Evolutionary conservation across 2,113 vertebrate species (phyloP).

Genomic region (Nothocercus julius): DNA sequence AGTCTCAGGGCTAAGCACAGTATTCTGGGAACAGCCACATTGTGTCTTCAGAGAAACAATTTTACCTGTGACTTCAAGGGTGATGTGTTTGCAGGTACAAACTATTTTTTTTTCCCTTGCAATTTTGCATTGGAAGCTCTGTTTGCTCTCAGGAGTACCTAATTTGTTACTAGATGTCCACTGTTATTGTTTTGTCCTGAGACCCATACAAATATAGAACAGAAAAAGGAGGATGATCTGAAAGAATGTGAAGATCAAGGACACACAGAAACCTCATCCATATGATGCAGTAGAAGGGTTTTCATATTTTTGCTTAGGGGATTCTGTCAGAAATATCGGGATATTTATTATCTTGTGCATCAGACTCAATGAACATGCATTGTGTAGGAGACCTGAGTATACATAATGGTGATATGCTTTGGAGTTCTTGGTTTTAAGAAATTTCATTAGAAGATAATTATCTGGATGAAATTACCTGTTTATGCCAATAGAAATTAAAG

Average conservation of each 20-base stretch:
- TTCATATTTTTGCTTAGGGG: neutral
- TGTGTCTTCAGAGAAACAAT: neutral
- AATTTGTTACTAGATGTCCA: neutral
- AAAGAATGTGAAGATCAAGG: neutral
- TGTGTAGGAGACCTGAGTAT: neutral
- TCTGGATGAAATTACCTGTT: neutral
- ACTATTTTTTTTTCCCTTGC: neutral
- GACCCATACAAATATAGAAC: neutral
- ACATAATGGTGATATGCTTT: neutral
- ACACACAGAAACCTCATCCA: neutral
- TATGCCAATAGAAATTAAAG: neutral
- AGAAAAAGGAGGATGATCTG: neutral
- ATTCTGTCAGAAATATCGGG: neutral
- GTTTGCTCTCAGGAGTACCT: neutral
- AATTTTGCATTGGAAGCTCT: constrained; percentile 12
- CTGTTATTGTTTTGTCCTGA: neutral
- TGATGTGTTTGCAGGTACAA: constrained; percentile 35
- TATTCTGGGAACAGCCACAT: constrained; percentile 34
- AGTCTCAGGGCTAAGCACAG: constrained; percentile 43
- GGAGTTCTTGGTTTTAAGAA: neutral
- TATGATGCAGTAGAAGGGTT: neutral
- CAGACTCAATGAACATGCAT: neutral
- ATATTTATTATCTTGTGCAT: neutral
- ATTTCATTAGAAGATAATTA: neutral
- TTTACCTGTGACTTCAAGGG: constrained; percentile 36